These are phyloP conservation scores for Choristoneura rosaceana DNA, from an alignment of 2,888 invertebrate genomes.

Conservation along the genomic window DNA sequence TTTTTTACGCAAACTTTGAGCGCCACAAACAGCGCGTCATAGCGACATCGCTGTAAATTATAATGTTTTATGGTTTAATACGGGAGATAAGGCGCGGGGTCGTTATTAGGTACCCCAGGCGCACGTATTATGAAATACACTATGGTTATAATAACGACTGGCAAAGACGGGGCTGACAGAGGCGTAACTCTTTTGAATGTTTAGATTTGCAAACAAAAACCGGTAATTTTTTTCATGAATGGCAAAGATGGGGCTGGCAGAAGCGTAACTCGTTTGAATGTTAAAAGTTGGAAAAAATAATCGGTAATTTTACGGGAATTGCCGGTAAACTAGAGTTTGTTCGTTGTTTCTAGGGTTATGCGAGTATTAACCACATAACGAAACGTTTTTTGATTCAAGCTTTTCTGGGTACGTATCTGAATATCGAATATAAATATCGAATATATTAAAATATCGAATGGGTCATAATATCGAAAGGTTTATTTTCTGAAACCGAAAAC, in stretches of 20 bases:
- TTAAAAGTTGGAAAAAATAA: background rate
- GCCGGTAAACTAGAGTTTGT: background rate
- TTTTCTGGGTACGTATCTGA: too few species aligned
- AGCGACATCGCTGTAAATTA: conserved; percentile 82
- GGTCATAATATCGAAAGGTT: too few species aligned
- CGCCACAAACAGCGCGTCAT: conserved; percentile 66
- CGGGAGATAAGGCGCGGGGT: conserved; percentile 81
- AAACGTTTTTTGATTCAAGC: too few species aligned
- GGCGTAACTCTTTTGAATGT: background rate
- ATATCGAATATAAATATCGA: too few species aligned
- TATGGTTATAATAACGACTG: conserved; percentile 49
- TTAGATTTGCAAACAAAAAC: background rate
- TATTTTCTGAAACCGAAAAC: too few species aligned
- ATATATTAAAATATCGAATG: too few species aligned
- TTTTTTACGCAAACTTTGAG: conserved; percentile 59
- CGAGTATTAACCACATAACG: too few species aligned
- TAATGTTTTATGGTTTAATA: conserved; percentile 86
- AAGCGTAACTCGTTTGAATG: background rate
- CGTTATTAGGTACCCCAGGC: conserved; percentile 75
- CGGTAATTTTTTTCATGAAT: background rate
- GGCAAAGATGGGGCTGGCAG: background rate
- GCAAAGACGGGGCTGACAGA: background rate
- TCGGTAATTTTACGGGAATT: background rate
- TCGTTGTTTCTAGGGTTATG: too few species aligned
- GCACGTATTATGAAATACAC: conserved; percentile 60